A percentile compares a stretch with the other conserved stretches of the same genome.
These are phyloP conservation scores for Manis pentadactyla DNA, from an alignment of 2,797 vertebrate species.

Conservation along the genomic window DNA sequence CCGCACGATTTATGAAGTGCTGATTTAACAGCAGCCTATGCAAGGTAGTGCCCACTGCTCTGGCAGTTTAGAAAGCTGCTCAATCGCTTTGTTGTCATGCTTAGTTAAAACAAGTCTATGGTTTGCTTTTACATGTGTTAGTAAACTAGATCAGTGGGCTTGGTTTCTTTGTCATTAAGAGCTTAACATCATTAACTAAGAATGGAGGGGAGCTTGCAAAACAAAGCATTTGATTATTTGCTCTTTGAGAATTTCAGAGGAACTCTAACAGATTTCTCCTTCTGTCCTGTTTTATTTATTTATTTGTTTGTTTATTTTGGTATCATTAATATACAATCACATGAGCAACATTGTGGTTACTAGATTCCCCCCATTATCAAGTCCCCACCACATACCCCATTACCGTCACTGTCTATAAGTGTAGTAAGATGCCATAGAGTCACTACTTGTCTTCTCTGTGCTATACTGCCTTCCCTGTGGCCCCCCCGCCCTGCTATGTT, in stretches of 20 bases:
- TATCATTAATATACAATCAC: too few relatives aligned
- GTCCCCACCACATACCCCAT: too few relatives aligned
- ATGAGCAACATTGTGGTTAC: too few relatives aligned
- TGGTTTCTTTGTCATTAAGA: constrained; percentile 40
- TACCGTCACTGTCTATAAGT: too few relatives aligned
- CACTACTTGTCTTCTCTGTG: too few relatives aligned
- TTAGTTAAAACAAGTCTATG: constrained; percentile 61
- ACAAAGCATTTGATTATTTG: constrained; percentile 67
- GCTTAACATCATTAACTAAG: constrained; percentile 44
- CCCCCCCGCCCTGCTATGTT: too few relatives aligned
- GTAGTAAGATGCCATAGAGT: too few relatives aligned
- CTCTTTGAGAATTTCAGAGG: constrained; percentile 55
- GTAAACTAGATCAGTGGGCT: constrained; percentile 46
- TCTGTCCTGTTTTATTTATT: background rate
- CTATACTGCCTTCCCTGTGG: too few relatives aligned
- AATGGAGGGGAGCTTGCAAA: constrained; percentile 46
- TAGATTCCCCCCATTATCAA: too few relatives aligned
- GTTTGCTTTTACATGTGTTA: constrained; percentile 22
- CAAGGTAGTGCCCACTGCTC: constrained; percentile 33
- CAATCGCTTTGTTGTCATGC: constrained; percentile 47
- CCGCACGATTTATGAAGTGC: constrained; percentile 46
- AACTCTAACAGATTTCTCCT: constrained; percentile 49
- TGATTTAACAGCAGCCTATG: constrained; percentile 56
- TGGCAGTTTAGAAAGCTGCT: constrained; percentile 73
- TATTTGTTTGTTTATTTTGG: too few relatives aligned